Evolutionary conservation across 2,888 invertebrate genomes (phyloP), one percentile per base, ranked within the genome.

Genomic region (Uropetala carovei): DNA sequence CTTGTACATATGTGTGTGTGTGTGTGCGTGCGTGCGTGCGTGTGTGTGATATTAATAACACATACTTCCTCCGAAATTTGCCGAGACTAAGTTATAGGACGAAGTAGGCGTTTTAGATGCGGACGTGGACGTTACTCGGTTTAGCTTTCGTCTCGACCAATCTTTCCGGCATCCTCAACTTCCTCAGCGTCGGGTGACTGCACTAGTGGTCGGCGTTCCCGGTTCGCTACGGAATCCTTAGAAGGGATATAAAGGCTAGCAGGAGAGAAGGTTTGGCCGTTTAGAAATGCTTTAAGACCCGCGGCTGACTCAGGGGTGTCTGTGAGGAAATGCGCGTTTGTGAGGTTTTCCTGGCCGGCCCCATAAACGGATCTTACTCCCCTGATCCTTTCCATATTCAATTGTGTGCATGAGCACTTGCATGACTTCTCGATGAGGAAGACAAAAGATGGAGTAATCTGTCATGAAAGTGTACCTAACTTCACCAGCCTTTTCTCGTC

Each of bases 321-420:
- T 57, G 22, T 58, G 22, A 57, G 85, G 85, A 58, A 85, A 58
- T 58, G 27, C 22, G 58, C 85, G 85, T 85, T 85, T 85, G 85
- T 85, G 85, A 56, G 85, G 85, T 85, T 85, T 85, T 85, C 57
- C 85, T 85, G 22, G 58, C 85, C 85, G 57, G 43, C 22, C 14
- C 85, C 58, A 58, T 85, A 85, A 85, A 85, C 85, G 85, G 85
- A 85, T 85, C 85, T 85, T 58, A 58, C 22, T 43, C 58, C 59
- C 58, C 85, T 85, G 22, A 85, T 85, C 85, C 59, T 85, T 85
- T 85, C 85, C 85, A 85, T 85, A 85, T 85, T 85, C 85, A 85
- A 85, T 85, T 59, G 59, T 13, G 85, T 58, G 58, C 85, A 58
- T 58, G 13, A 58, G 27, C 58, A 58, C 85, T 85, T 85, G 22